Conservation (phyloP, 1,140 invertebrate genomes). For the Nomia melanderi region DNA sequence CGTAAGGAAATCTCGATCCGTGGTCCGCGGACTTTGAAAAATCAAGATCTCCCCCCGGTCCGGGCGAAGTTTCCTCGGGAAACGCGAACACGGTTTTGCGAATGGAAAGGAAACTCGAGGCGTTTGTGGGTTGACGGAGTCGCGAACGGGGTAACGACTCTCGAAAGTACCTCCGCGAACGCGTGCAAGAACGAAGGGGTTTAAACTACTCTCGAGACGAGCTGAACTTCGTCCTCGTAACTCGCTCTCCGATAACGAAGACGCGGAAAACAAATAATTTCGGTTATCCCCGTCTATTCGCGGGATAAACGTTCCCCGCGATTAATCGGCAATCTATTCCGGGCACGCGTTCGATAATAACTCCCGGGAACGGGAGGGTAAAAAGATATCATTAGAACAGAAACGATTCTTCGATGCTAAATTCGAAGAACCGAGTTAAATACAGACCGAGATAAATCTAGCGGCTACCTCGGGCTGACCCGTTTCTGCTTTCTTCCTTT, state of each 20-base stretch:
- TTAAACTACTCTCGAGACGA: conserved; percentile 37
- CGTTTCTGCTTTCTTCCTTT: too few relatives aligned
- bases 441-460: too few relatives aligned
- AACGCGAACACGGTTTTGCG: background rate
- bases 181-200: conserved; percentile 26
- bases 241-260: conserved; percentile 38
- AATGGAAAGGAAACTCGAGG: background rate
- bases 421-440: too few relatives aligned
- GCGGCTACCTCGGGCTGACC: too few relatives aligned
- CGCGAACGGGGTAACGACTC: conserved; percentile 36
- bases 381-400: too few relatives aligned
- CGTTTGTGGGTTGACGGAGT: conserved; percentile 16
- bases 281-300: background rate
- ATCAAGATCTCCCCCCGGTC: background rate
- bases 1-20: background rate
- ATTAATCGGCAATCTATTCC: too few relatives aligned
- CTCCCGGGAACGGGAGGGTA: too few relatives aligned
- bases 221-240: conserved; percentile 36
- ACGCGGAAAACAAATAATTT: conserved; percentile 35
- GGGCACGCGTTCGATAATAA: too few relatives aligned
- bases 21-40: background rate
- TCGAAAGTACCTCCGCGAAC: conserved; percentile 25
- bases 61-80: background rate
- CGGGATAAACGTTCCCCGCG: too few relatives aligned
- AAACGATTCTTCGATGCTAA: too few relatives aligned